These are phyloP conservation scores for Zosterops borbonicus DNA, from an alignment of 2,113 vertebrate genomes.

Conservation along the genomic window DNA sequence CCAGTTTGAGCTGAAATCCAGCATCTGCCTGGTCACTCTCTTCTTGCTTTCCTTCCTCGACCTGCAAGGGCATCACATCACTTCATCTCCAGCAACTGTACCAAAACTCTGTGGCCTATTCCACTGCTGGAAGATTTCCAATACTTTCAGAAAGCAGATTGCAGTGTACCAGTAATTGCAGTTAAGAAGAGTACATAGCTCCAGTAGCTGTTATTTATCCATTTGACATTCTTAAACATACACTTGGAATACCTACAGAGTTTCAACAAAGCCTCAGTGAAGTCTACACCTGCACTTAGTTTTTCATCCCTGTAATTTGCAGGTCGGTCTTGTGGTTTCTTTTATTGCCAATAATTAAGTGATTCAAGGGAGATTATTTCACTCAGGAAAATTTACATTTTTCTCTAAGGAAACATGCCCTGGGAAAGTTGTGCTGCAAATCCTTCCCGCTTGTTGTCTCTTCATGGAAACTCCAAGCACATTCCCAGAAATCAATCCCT, in stretches of 20 bases:
- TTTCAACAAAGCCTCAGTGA: conserved; percentile 53
- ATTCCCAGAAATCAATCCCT: not conserved
- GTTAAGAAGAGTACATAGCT: conserved; percentile 29
- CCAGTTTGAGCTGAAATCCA: not conserved
- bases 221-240: conserved; percentile 59
- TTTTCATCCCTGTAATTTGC: conserved; percentile 59
- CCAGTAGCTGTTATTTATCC: conserved; percentile 54
- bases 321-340: conserved; percentile 19
- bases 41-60: not conserved
- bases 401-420: not conserved
- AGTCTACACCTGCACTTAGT: conserved; percentile 54
- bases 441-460: not conserved
- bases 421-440: not conserved
- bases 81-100: conserved; percentile 4
- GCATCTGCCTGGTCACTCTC: not conserved
- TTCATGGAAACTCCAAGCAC: not conserved
- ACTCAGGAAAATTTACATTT: not conserved
- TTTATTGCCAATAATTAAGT: conserved; percentile 56
- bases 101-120: not conserved
- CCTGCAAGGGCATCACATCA: not conserved
- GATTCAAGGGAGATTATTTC: conserved; percentile 43
- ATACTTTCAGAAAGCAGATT: conserved; percentile 23
- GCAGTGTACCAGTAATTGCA: conserved; percentile 43
- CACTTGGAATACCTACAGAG: conserved; percentile 28
- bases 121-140: conserved; percentile 43